Percentiles rank a stretch among this genome's conserved stretches.
These are phyloP conservation scores for Galemys pyrenaicus DNA, from an alignment of 2,113 vertebrate species.

Conservation along the genomic window DNA sequence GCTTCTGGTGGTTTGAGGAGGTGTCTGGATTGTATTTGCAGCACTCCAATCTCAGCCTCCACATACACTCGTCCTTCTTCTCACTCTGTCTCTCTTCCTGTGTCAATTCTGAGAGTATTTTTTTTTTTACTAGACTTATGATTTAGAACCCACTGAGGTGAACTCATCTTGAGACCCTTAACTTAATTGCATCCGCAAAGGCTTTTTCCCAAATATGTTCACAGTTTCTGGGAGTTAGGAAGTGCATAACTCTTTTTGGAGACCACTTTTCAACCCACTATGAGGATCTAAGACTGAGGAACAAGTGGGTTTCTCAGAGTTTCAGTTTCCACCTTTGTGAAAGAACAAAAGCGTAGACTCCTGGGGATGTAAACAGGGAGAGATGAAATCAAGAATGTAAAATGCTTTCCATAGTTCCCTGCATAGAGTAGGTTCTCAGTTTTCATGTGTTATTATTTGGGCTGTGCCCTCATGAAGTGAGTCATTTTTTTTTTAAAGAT, in stretches of 20 bases:
- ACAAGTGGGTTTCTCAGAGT: not conserved
- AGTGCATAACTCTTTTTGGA: not conserved
- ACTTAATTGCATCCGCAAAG: not conserved
- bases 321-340: not conserved
- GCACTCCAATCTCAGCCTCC: not conserved
- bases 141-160: not conserved
- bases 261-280: not conserved
- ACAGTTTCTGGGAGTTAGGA: not conserved
- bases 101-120: not conserved
- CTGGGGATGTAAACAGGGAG: not conserved
- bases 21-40: not conserved
- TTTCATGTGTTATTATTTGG: conserved; percentile 1
- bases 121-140: not conserved
- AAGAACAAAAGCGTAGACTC: not conserved
- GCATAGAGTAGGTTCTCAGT: not conserved
- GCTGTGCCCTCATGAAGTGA: not conserved
- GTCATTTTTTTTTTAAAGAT: no score
- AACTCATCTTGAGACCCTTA: not conserved
- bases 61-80: not conserved
- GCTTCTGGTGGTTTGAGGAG: not conserved
- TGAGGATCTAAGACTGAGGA: not conserved
- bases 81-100: not conserved
- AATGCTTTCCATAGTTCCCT: not conserved
- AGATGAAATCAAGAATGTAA: not conserved
- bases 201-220: not conserved